These are phyloP conservation scores for Antheraea yamamai DNA, from an alignment of 2,888 invertebrate species.

Conservation along the genomic window DNA sequence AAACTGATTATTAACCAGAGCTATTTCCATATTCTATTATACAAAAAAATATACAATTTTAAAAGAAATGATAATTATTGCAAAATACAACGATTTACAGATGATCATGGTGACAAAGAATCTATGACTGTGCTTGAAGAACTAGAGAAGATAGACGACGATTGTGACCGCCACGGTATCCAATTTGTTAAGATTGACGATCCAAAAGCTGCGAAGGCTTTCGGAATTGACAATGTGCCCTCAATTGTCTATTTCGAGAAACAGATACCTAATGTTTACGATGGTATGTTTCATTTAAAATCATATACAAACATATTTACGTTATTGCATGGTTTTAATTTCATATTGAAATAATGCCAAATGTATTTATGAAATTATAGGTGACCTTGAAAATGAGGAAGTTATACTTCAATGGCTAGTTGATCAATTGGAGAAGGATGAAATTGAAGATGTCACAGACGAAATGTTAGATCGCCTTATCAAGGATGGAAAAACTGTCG, in stretches of 20 bases:
- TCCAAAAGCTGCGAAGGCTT: slow-evolving; percentile 90
- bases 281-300: slow-evolving; percentile 80
- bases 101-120: slow-evolving; percentile 94
- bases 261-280: slow-evolving; percentile 95
- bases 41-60: neutral
- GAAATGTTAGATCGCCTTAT: slow-evolving; percentile 95
- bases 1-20: slow-evolving; percentile 10
- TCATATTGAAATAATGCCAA: slow-evolving; percentile 22
- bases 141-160: slow-evolving; percentile 96
- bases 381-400: slow-evolving; percentile 93
- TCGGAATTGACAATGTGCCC: slow-evolving; percentile 92
- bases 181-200: slow-evolving; percentile 97
- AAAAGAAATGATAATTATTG: neutral
- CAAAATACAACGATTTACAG: slow-evolving; percentile 71
- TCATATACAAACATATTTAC: neutral
- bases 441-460: slow-evolving; percentile 97
- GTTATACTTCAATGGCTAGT: slow-evolving; percentile 94
- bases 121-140: slow-evolving; percentile 92
- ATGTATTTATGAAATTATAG: slow-evolving; percentile 50
- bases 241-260: slow-evolving; percentile 96
- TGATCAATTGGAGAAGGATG: slow-evolving; percentile 93
- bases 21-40: neutral
- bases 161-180: slow-evolving; percentile 95
- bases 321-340: slow-evolving; percentile 3
- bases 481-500: slow-evolving; percentile 93